These are phyloP conservation scores for Urosaurus nigricauda DNA, from an alignment of 2,797 vertebrate genomes.

Conservation along the genomic window DNA sequence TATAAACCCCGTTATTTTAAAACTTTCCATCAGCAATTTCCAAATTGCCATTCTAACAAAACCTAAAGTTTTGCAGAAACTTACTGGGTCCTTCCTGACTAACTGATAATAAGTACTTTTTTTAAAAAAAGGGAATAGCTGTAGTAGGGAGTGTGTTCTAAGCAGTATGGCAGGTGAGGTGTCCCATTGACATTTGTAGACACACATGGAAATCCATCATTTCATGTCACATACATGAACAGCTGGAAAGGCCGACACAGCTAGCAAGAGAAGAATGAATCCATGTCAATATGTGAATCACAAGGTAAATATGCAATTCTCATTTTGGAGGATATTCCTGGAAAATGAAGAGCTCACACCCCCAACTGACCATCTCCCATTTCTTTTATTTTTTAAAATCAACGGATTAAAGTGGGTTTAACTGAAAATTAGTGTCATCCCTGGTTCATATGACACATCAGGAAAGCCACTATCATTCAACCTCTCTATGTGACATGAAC, in stretches of 20 bases:
- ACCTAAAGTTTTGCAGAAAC: not conserved
- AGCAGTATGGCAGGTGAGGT: not conserved
- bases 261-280: not conserved
- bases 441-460: not conserved
- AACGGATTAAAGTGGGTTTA: not conserved
- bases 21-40: not conserved
- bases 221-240: not conserved
- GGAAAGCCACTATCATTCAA: no score
- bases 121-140: no score
- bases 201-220: not conserved
- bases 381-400: not conserved
- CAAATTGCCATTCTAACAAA: not conserved
- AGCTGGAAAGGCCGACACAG: not conserved
- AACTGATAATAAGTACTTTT: not conserved
- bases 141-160: not conserved
- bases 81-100: not conserved
- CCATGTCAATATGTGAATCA: not conserved
- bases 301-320: not conserved
- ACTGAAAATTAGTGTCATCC: not conserved
- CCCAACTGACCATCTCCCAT: not conserved
- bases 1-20: no score
- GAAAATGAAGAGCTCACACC: not conserved
- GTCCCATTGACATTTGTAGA: not conserved
- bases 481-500: no score
- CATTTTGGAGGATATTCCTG: not conserved